Conservation (phyloP, 2,888 invertebrate species). For the Ophion ellenae region DNA sequence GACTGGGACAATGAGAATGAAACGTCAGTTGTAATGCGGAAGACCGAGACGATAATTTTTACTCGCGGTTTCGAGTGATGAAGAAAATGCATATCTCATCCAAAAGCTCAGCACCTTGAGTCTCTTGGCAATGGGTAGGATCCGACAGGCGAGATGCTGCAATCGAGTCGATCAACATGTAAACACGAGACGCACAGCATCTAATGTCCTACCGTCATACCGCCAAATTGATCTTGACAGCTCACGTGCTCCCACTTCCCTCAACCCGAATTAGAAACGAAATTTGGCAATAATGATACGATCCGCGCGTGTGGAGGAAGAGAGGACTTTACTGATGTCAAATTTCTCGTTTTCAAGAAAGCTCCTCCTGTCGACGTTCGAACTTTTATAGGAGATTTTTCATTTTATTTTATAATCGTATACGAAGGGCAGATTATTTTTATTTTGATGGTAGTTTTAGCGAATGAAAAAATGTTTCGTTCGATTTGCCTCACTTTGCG, state of each 20-base stretch:
- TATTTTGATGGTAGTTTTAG: neutral
- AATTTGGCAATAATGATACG: constrained; percentile 48
- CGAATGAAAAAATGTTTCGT: too few relatives aligned
- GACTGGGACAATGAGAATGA: constrained; percentile 18
- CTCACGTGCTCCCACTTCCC: constrained; percentile 49
- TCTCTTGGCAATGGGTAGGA: constrained; percentile 11
- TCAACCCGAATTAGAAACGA: constrained; percentile 58
- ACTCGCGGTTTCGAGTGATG: constrained; percentile 3
- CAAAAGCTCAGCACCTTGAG: constrained; percentile 47
- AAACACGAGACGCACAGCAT: constrained; percentile 31
- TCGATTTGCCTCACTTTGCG: too few relatives aligned
- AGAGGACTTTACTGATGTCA: neutral
- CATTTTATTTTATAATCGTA: neutral
- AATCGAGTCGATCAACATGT: constrained; percentile 1
- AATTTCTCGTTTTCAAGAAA: neutral
- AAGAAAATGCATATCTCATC: constrained; percentile 17
- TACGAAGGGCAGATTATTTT: neutral
- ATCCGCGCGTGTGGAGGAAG: neutral
- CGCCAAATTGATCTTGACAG: constrained; percentile 39
- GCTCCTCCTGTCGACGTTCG: neutral
- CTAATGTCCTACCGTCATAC: constrained; percentile 9
- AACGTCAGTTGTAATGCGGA: constrained; percentile 20
- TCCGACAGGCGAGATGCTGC: constrained; percentile 29
- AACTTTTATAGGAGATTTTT: neutral
- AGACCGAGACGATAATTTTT: constrained; percentile 20